These are phyloP conservation scores for Eustalomyia histrio DNA, from an alignment of 2,888 invertebrate species.

Conservation along the genomic window DNA sequence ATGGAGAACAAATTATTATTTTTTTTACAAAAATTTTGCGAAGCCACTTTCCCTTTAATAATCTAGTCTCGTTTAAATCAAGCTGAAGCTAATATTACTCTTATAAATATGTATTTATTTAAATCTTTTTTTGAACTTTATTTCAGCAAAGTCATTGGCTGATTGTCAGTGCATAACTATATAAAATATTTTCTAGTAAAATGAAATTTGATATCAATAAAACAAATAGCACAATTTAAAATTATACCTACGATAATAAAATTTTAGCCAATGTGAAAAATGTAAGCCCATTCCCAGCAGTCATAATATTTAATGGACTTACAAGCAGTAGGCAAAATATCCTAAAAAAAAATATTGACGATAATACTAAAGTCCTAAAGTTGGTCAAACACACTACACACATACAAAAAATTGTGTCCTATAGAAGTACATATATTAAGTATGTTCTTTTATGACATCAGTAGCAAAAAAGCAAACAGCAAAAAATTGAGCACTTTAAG, in stretches of 20 bases:
- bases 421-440: neutral
- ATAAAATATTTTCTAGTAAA: too few relatives aligned
- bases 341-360: neutral
- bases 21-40: too few relatives aligned
- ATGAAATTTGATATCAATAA: neutral
- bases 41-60: too few relatives aligned
- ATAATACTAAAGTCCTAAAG: neutral
- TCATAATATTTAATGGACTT: slow-evolving; percentile 58
- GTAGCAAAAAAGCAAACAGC: neutral
- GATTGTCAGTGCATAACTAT: too few relatives aligned
- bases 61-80: too few relatives aligned
- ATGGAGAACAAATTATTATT: too few relatives aligned
- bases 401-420: neutral
- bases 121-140: too few relatives aligned
- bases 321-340: slow-evolving; percentile 8
- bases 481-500: neutral
- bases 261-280: slow-evolving; percentile 15
- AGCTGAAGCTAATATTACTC: too few relatives aligned
- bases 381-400: neutral
- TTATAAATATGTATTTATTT: too few relatives aligned
- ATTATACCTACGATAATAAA: neutral
- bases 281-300: slow-evolving; percentile 46
- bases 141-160: too few relatives aligned
- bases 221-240: neutral
- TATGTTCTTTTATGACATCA: neutral